Base-by-base conservation (phyloP, 2,888 invertebrate species). In the Cephus rjabovi region DNA sequence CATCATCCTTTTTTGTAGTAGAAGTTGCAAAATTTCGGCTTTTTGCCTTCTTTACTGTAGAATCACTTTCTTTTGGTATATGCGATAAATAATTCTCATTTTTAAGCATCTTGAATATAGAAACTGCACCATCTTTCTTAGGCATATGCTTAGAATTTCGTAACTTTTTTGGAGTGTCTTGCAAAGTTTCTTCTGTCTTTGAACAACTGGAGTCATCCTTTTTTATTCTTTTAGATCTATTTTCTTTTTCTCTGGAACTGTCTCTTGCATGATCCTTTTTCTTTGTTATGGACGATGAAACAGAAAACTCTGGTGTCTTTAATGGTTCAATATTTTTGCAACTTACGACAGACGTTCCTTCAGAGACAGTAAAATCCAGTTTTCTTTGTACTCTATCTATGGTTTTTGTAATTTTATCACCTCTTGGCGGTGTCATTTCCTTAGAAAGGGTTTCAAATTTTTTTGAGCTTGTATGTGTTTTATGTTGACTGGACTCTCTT, bases 191-290 rank as follows among this genome's bases (percentile, higher is more conserved):
- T 15, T 85, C 85, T 31, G 75, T 81, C 75, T 84, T 88, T 33
- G 82, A 40, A 69, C 80, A 79, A 76, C 78, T 83, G 12, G 81
- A 81, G 40, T 90, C 90, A 74, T 90, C 90, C 74, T 89, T 90
- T 80, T 88, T 90, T 33, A 90, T 87, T 81, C 88, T 87, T 80
- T 89, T 90, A 0, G 87, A 87, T 76, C 89, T 84, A 78, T 91
- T 90, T 77, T 91, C 91, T 73, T 91, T 91, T 77, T 91, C 91
- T 56, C 88, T 87, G 3, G 88, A 89, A 79, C 80, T 88, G 75
- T 90, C 91, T 76, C 89, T 85, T 6, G 83, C 80, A 33, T 87
- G 84, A 73, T 91, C 90, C 78, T 91, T 90, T 40, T 91, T 91
- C 76, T 91, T 91, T 4, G 82, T 81, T 2, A 88, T 81, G 83